Percentiles rank a stretch among this genome's conserved stretches.
Evolutionary conservation across 2,888 invertebrate species (phyloP).

Genomic region (Sylvicola cinctus): DNA sequence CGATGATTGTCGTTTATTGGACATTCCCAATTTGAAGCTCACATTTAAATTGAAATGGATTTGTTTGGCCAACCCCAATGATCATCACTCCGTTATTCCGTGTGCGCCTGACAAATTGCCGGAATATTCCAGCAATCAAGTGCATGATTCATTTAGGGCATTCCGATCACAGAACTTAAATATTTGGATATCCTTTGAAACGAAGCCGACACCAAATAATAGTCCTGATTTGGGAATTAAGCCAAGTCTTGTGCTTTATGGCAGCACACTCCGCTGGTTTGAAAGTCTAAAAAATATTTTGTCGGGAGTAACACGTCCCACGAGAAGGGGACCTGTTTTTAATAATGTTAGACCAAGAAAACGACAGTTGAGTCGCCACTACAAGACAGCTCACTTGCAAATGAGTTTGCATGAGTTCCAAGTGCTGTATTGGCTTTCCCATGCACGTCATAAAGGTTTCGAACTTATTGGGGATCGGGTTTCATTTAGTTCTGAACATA

Average conservation of each 20-base stretch:
- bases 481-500: constrained; percentile 62
- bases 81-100: constrained; percentile 87
- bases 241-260: constrained; percentile 66
- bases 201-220: constrained; percentile 35
- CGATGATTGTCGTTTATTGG: constrained; percentile 87
- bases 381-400: constrained; percentile 65
- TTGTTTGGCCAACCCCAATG: constrained; percentile 81
- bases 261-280: constrained; percentile 86
- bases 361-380: constrained; percentile 82
- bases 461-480: constrained; percentile 66
- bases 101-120: constrained; percentile 92
- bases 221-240: constrained; percentile 22
- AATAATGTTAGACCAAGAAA: constrained; percentile 65
- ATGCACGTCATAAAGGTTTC: constrained; percentile 81
- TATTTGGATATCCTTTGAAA: constrained; percentile 57
- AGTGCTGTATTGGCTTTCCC: constrained; percentile 85
- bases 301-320: constrained; percentile 85
- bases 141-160: constrained; percentile 87
- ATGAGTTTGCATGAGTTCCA: constrained; percentile 72
- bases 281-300: constrained; percentile 85
- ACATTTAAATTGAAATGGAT: constrained; percentile 74
- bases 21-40: constrained; percentile 73
- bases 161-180: constrained; percentile 78
- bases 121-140: constrained; percentile 86
- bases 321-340: constrained; percentile 77